Conservation (phyloP, 1,140 invertebrate species). For the Pectinophora gossypiella region DNA sequence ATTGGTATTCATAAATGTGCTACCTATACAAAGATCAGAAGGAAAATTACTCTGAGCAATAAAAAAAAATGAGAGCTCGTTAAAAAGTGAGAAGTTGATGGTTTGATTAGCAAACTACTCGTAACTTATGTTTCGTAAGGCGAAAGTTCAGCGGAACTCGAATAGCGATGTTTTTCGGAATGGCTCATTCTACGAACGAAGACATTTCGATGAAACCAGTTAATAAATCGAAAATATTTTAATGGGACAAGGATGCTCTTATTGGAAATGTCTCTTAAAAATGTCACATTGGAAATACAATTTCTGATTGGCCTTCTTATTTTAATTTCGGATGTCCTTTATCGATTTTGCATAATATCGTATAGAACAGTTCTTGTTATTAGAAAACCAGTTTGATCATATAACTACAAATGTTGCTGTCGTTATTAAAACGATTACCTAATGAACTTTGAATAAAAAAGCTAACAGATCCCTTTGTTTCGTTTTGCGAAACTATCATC, state of each 20-base stretch:
- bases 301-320: too few relatives aligned
- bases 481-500: slow-evolving; percentile 15
- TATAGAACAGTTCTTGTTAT: too few relatives aligned
- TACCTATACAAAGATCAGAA: not conserved
- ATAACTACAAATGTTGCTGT: too few relatives aligned
- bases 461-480: too few relatives aligned
- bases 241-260: not conserved
- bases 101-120: slow-evolving; percentile 1
- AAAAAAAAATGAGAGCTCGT: not conserved
- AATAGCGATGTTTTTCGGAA: not conserved
- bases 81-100: slow-evolving; percentile 1
- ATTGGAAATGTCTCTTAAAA: not conserved
- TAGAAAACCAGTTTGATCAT: too few relatives aligned
- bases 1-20: not conserved
- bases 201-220: not conserved
- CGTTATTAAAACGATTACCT: too few relatives aligned
- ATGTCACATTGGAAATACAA: not conserved
- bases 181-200: not conserved
- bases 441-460: too few relatives aligned
- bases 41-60: not conserved
- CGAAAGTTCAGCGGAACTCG: not conserved
- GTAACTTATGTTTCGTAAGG: not conserved
- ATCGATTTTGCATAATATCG: too few relatives aligned
- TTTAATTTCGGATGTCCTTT: too few relatives aligned
- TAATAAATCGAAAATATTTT: not conserved